Conservation (phyloP, 1,140 invertebrate genomes). For the Drosophila carrolli region DNA sequence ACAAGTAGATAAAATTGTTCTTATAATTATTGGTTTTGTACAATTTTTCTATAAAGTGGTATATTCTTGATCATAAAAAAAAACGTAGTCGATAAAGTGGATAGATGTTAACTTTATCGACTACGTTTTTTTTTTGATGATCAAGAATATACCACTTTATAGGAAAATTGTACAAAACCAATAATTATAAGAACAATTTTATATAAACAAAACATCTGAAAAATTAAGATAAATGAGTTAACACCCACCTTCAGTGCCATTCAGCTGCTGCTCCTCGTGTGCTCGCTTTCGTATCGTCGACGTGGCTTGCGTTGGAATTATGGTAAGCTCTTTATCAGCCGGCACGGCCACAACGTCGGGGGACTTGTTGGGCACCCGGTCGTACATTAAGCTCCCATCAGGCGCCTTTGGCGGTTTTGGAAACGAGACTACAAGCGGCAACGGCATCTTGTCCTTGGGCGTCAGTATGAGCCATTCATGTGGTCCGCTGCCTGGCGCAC, state of each 20-base stretch:
- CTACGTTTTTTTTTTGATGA: no score
- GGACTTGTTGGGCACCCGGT: constrained; percentile 91
- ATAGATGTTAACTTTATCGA: no score
- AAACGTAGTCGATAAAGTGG: no score
- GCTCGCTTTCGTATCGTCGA: constrained; percentile 89
- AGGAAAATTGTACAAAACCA: no score
- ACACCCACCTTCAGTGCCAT: constrained; percentile 88
- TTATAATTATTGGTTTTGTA: no score
- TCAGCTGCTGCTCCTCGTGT: constrained; percentile 89
- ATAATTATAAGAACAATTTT: no score
- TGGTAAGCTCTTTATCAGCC: constrained; percentile 82
- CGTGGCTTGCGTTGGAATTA: constrained; percentile 84
- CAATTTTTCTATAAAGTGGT: no score
- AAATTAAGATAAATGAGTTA: not conserved
- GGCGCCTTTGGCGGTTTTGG: constrained; percentile 94
- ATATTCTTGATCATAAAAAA: no score
- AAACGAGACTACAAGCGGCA: constrained; percentile 92
- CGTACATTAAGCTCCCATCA: constrained; percentile 93
- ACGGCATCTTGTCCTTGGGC: constrained; percentile 91
- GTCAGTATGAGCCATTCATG: constrained; percentile 93
- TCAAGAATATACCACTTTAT: no score
- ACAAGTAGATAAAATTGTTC: no score
- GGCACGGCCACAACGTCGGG: constrained; percentile 87
- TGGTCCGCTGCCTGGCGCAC: constrained; percentile 87
- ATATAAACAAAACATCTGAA: no score